phyloP scores from a whole-genome alignment of 2,113 vertebrate species.

The Toxostoma redivivum region DNA sequence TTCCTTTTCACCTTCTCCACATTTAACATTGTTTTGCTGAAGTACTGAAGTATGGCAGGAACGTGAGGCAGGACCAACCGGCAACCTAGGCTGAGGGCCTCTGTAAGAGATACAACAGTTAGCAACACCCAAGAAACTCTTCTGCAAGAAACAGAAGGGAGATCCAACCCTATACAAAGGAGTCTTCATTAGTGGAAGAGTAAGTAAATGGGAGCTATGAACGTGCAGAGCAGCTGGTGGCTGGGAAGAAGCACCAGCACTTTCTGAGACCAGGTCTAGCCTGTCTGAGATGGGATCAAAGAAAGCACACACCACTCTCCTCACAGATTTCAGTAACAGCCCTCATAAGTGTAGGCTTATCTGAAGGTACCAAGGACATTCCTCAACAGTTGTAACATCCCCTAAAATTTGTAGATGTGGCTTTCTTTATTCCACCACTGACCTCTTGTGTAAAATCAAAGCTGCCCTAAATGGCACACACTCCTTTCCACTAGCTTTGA shows the following conservation, averaged over 20 bases:
- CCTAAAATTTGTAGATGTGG: not conserved
- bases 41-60: conserved; percentile 85
- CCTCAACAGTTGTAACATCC: not conserved
- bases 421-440: not conserved
- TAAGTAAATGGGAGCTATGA: not conserved
- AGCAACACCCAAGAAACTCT: not conserved
- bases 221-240: not conserved
- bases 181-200: not conserved
- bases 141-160: not conserved
- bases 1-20: conserved; percentile 87
- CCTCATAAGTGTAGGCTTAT: fast-evolving
- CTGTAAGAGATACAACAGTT: conserved; percentile 65
- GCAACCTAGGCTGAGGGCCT: conserved; percentile 78
- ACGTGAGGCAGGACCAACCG: conserved; percentile 86
- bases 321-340: not conserved
- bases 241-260: not conserved
- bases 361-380: not conserved
- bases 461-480: not conserved
- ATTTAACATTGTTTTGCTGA: conserved; percentile 83
- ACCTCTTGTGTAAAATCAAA: not conserved
- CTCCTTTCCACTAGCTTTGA: not conserved
- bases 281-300: not conserved
- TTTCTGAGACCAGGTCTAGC: not conserved
- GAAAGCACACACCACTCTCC: not conserved
- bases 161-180: not conserved